Conservation (phyloP, 2,888 invertebrate species). For the Athalia rosae region DNA sequence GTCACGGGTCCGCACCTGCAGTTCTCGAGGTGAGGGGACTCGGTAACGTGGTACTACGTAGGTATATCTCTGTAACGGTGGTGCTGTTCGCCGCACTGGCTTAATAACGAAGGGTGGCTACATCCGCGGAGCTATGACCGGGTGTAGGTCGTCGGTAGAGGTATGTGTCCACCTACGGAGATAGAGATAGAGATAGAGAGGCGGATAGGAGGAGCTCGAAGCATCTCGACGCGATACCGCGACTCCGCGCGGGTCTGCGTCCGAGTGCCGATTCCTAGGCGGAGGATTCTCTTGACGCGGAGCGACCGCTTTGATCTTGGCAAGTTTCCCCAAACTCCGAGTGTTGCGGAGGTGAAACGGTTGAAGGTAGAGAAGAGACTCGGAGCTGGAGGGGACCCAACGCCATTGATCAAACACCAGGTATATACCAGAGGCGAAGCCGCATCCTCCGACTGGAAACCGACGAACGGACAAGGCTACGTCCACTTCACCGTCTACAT, state of each 20-base stretch:
- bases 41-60: too few species aligned
- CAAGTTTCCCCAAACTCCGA: conserved; percentile 49
- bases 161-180: not conserved
- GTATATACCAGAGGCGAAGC: not conserved
- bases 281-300: conserved; percentile 38
- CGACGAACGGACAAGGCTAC: not conserved
- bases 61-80: not conserved
- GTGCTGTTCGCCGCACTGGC: conserved; percentile 15
- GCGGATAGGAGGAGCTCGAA: too few species aligned
- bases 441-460: not conserved
- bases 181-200: conserved; percentile 32
- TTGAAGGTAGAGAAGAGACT: conserved; percentile 1
- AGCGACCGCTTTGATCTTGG: conserved; percentile 48
- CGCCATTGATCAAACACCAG: conserved; percentile 18
- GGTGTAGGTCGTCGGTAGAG: not conserved
- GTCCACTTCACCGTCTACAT: not conserved
- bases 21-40: too few species aligned
- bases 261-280: conserved; percentile 16
- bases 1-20: too few species aligned
- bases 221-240: too few species aligned
- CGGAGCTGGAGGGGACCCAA: conserved; percentile 15
- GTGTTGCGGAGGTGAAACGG: conserved; percentile 37
- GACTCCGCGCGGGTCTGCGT: too few species aligned
- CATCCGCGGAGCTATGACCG: too few species aligned
- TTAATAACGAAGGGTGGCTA: conserved; percentile 13